Percentiles rank a stretch among this genome's conserved stretches.
Conservation (phyloP, 1,140 invertebrate species). For the Drosophila nebulosa region DNA sequence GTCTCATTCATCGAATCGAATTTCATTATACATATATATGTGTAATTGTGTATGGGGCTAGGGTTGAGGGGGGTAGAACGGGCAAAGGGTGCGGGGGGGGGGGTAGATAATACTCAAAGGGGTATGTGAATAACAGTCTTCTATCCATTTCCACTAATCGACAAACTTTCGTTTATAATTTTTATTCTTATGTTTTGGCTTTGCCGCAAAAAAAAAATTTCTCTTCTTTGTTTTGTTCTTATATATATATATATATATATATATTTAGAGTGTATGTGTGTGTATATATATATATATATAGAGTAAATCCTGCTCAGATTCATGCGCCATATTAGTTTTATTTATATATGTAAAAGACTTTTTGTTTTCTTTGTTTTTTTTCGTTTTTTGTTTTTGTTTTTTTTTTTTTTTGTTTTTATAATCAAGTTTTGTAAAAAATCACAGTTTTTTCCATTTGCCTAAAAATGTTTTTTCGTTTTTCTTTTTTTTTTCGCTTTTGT, state of each 20-base stretch:
- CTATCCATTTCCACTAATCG: slow-evolving; percentile 49
- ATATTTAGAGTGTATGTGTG: slow-evolving; percentile 3
- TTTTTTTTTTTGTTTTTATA: slow-evolving; percentile 51
- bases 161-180: slow-evolving; percentile 26
- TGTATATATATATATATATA: slow-evolving; percentile 24
- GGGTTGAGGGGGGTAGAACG: background rate
- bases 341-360: slow-evolving; percentile 37
- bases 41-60: background rate
- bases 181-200: slow-evolving; percentile 12
- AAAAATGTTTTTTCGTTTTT: slow-evolving; percentile 57
- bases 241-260: slow-evolving; percentile 5
- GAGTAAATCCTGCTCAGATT: slow-evolving; percentile 4
- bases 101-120: slow-evolving; percentile 49
- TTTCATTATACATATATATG: background rate
- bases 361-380: slow-evolving; percentile 19
- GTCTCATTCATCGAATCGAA: background rate
- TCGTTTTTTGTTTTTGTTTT: slow-evolving; percentile 45
- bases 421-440: slow-evolving; percentile 79
- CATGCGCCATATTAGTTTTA: background rate
- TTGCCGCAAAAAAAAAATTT: slow-evolving; percentile 31
- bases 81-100: background rate
- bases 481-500: slow-evolving; percentile 12
- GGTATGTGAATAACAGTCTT: slow-evolving; percentile 54
- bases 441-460: slow-evolving; percentile 80
- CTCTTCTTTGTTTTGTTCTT: slow-evolving; percentile 1